These are phyloP conservation scores for Solenopsis invicta DNA, from an alignment of 1,140 invertebrate genomes.

Conservation along the genomic window DNA sequence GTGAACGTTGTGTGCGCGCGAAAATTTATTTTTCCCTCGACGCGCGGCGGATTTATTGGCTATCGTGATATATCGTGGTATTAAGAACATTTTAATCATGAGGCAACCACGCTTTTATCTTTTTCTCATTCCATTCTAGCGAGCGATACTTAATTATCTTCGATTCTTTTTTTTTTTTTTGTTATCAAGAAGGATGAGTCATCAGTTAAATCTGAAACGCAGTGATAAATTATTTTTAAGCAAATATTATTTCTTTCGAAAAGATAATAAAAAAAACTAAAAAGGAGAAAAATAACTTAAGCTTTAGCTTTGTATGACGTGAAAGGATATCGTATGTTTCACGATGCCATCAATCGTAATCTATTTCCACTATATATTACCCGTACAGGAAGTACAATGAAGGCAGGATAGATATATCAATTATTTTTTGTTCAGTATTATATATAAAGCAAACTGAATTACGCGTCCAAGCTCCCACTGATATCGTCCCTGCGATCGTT, in stretches of 20 bases:
- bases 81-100: conserved; percentile 58
- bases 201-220: conserved; percentile 10
- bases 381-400: background rate
- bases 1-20: conserved; percentile 8
- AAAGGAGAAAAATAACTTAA: background rate
- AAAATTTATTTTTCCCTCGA: conserved; percentile 50
- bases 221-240: conserved; percentile 18
- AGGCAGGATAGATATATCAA: conserved; percentile 14
- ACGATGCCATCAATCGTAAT: conserved; percentile 16
- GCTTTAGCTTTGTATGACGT: background rate
- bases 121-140: background rate
- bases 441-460: conserved; percentile 35
- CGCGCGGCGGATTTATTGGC: conserved; percentile 41
- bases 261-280: background rate
- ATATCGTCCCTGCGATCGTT: conserved; percentile 10
- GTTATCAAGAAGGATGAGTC: conserved; percentile 7
- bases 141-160: conserved; percentile 9
- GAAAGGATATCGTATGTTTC: conserved; percentile 4
- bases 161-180: conserved; percentile 7
- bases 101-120: conserved; percentile 21
- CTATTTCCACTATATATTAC: background rate
- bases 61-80: conserved; percentile 26
- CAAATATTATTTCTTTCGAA: background rate
- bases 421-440: conserved; percentile 48
- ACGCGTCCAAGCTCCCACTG: conserved; percentile 21